These are phyloP conservation scores for Ooceraea biroi DNA, from an alignment of 1,140 invertebrate species.

Conservation along the genomic window DNA sequence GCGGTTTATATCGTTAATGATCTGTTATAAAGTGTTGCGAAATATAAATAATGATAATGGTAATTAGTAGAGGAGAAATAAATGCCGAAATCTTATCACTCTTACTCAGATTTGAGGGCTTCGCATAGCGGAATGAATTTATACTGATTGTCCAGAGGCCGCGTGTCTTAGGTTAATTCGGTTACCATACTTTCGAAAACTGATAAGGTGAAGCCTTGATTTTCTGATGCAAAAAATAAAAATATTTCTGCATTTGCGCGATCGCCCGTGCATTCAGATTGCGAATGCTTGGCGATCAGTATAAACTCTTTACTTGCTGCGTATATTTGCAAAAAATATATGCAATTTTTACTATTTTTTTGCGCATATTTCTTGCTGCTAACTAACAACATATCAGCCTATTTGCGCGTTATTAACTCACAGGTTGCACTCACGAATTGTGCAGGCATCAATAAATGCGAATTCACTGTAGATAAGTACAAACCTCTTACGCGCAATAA, in stretches of 20 bases:
- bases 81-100: background rate
- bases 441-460: background rate
- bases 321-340: background rate
- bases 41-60: background rate
- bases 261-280: too few species aligned
- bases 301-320: background rate
- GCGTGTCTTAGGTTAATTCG: slow-evolving; percentile 27
- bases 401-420: background rate
- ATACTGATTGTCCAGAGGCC: background rate
- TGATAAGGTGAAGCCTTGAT: slow-evolving; percentile 11
- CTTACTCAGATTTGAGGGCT: slow-evolving; percentile 16
- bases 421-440: too few species aligned
- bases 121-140: background rate
- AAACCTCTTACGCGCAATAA: background rate
- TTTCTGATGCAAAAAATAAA: background rate
- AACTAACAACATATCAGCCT: background rate
- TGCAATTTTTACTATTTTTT: background rate
- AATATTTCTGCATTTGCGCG: slow-evolving; percentile 2
- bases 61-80: background rate
- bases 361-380: background rate
- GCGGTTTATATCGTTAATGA: background rate
- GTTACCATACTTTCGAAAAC: background rate
- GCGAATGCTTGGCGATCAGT: background rate
- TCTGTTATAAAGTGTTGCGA: background rate
- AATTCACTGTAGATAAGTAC: background rate